Base-by-base conservation (phyloP, 2,888 invertebrate species). In the Nemapogon koenigi region DNA sequence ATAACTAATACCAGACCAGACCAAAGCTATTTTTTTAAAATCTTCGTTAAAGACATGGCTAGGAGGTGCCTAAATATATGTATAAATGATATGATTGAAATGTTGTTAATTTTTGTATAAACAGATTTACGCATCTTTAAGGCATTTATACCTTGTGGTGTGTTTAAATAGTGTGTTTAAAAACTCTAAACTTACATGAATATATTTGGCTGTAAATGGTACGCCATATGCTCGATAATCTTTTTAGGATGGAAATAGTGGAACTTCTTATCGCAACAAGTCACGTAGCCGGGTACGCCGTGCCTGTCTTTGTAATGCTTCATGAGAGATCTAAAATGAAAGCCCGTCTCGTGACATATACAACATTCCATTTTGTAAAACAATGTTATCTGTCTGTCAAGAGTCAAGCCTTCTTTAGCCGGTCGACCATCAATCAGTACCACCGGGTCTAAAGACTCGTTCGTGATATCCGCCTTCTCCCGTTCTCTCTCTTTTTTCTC, bases 311-410 rank as follows among this genome's bases (percentile, higher is more conserved):
- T 78, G 49, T 78, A 78, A 49, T 78, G 78, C 48, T 62, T 67
- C 75, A 78, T 75, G 13, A 78, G 54, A 3, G 75, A 69, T 40
- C 70, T 64, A 44, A 71, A 78, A 48, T 76, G 57, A 45, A 78
- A 76, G 11, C 66, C 72, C 31, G 55, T 59, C 41, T 68, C 67
- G 50, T 75, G 76, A 44, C 78, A 78, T 46, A 78, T 76, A 41
- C 70, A 69, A 45, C 78, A 78, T 53, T 78, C 76, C 78, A 78
- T 78, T 52, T 72, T 71, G 47, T 78, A 78, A 47, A 78, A 78
- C 3, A 76, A 49, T 2, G 71, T 70, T 48, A 78, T 75, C 48
- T 78, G 78, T 48, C 57, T 66, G 44, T 78, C 78, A 33, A 78
- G 49, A 6, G 64, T 75, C 1, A 61, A 48, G 1, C 78, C 78